Percentiles rank a stretch among this genome's conserved stretches.
phyloP scores from a whole-genome alignment of 2,797 vertebrate genomes.

The Siniperca obscura region DNA sequence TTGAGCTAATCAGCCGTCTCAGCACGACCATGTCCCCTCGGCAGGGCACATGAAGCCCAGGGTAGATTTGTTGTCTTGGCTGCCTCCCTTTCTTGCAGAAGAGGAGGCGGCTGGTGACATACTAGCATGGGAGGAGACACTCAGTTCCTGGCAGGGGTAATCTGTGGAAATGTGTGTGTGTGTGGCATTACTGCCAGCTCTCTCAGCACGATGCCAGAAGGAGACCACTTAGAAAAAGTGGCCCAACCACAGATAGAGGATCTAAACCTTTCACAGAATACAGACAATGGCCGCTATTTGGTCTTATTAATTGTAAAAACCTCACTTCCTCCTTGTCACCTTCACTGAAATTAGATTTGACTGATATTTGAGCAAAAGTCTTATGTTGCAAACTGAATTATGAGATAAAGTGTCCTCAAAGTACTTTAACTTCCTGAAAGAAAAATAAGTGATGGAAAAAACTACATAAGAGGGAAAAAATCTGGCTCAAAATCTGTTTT shows the following conservation, averaged over 20 bases:
- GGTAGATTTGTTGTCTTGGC: slow-evolving; percentile 61
- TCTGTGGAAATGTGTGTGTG: slow-evolving; percentile 41
- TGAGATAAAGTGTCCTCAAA: neutral
- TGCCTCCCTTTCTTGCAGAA: slow-evolving; percentile 48
- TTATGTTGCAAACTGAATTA: neutral
- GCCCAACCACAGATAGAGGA: slow-evolving; percentile 44
- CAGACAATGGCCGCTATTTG: slow-evolving; percentile 41
- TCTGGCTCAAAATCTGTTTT: neutral
- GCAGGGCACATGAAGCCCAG: slow-evolving; percentile 39
- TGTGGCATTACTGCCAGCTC: slow-evolving; percentile 55
- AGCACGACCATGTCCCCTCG: slow-evolving; percentile 20
- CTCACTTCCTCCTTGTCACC: slow-evolving; percentile 1
- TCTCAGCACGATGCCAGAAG: slow-evolving; percentile 49
- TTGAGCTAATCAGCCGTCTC: slow-evolving; percentile 66
- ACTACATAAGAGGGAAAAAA: neutral
- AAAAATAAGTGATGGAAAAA: neutral
- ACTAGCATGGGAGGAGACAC: slow-evolving; percentile 47
- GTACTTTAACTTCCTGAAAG: neutral
- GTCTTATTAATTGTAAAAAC: slow-evolving; percentile 9
- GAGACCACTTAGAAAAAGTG: slow-evolving; percentile 53
- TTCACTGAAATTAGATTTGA: slow-evolving; percentile 2
- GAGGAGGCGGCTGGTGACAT: slow-evolving; percentile 56
- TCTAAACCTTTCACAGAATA: slow-evolving; percentile 49
- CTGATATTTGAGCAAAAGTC: neutral
- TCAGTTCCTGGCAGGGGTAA: slow-evolving; percentile 62